Conservation (phyloP, 2,888 invertebrate species). For the Suillia variegata region DNA sequence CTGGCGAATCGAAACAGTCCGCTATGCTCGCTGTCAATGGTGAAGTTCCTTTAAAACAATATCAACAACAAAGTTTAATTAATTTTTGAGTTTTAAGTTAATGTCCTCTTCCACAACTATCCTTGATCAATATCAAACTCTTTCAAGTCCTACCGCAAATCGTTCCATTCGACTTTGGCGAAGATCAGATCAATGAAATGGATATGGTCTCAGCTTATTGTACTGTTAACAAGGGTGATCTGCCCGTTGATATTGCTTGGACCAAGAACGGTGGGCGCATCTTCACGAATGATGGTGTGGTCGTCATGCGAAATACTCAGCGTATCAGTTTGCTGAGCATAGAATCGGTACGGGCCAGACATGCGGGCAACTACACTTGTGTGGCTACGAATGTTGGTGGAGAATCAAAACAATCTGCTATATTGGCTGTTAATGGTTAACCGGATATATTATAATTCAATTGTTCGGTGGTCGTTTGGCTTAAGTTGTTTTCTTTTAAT, state of each 20-base stretch:
- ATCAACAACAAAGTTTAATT: background rate
- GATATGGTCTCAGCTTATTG: slow-evolving; percentile 75
- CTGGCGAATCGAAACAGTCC: slow-evolving; percentile 65
- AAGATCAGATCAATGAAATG: slow-evolving; percentile 71
- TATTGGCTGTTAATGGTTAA: slow-evolving; percentile 69
- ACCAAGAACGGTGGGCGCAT: slow-evolving; percentile 64
- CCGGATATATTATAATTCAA: too few species aligned
- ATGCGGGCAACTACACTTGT: slow-evolving; percentile 70
- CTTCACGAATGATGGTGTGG: slow-evolving; percentile 64
- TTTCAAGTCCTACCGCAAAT: slow-evolving; percentile 74
- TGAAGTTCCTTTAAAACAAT: too few species aligned
- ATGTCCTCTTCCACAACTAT: too few species aligned
- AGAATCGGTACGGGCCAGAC: slow-evolving; percentile 67
- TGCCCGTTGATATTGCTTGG: slow-evolving; percentile 78
- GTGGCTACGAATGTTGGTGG: slow-evolving; percentile 68
- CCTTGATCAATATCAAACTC: too few species aligned
- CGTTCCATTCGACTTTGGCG: slow-evolving; percentile 73
- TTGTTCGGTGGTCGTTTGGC: background rate
- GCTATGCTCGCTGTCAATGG: slow-evolving; percentile 68
- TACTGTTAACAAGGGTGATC: slow-evolving; percentile 76
- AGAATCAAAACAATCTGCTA: slow-evolving; percentile 64
- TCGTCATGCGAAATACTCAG: slow-evolving; percentile 66
- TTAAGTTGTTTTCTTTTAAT: slow-evolving; percentile 20
- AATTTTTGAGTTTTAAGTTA: background rate
- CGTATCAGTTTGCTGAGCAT: slow-evolving; percentile 69